Evolutionary conservation across 2,888 invertebrate genomes (phyloP), one percentile per base, ranked within the genome.

Genomic region (Nipponacmea schrenckii): DNA sequence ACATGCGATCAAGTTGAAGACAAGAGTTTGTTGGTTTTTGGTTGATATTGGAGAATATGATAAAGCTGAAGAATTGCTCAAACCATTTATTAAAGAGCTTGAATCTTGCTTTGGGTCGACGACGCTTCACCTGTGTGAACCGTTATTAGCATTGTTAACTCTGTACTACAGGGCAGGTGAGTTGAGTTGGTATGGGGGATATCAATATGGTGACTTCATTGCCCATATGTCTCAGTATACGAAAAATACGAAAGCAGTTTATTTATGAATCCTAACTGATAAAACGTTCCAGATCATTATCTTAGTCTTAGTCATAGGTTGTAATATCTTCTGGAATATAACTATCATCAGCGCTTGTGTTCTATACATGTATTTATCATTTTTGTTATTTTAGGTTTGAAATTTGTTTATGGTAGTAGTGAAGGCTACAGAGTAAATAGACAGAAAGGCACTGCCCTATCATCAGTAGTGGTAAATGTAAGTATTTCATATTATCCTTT

Each of bases 31-130:
- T 1, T 76, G 77, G 72, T 80, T 81, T 70, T 62, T 81, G 62
- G 65, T 74, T 15, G 80, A 81, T 68, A 80, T 81, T 39, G 81
- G 80, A 1, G 74, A 81, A 67, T 81, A 80, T 63, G 75, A 73
- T 27, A 68, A 67, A 12, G 79, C 79, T 0, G 62, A 69, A 2
- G 24, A 67, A 2, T 65, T 79, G n/a, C 75, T 80, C 67, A 69
- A 71, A 10, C 67, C 67, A n/a, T 68, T 79, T n/a, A 71, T 79
- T 3, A n/a, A 39, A 17, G 50, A 70, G 31, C 48, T 77, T 1
- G 62, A 67, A 17, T 62, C 62, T 12, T 68, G 71, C 17, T 71
- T 79, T 66, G 81, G 81, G 0, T 44, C 70, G 15, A 70, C 66
- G 1, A 66, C 77, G 8, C 62, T 71, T 45, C 71, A 76, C 24